Percentiles rank a stretch among this genome's conserved stretches.
These are phyloP conservation scores for Arenaria interpres DNA, from an alignment of 2,113 vertebrate species.

Conservation along the genomic window DNA sequence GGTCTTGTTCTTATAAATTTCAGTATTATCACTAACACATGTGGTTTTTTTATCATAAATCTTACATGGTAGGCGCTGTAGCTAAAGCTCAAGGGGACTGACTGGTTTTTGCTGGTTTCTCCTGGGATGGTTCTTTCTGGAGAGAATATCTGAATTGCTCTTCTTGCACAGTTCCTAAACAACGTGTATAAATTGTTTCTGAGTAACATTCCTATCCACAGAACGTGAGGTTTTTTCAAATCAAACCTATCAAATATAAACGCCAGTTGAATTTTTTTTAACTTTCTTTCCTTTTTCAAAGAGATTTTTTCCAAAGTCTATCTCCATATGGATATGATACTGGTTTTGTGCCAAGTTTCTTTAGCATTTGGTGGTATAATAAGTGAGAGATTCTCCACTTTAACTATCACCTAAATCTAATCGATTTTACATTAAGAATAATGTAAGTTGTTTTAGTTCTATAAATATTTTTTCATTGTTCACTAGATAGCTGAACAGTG, in stretches of 20 bases:
- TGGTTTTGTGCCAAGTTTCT: not conserved
- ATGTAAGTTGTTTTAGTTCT: not conserved
- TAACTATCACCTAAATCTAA: not conserved
- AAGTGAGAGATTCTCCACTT: not conserved
- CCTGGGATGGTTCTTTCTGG: not conserved
- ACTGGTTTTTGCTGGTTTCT: not conserved
- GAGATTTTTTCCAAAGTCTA: not conserved
- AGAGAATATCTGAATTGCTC: not conserved
- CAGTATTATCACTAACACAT: not conserved
- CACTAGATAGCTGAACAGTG: not conserved
- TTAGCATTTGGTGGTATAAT: not conserved
- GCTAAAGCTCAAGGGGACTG: not conserved
- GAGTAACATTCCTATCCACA: not conserved
- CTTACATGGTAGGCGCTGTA: not conserved
- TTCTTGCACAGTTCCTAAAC: not conserved
- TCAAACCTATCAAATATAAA: not conserved
- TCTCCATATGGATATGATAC: not conserved
- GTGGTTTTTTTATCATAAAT: fast-evolving
- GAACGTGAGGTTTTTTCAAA: not conserved
- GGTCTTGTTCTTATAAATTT: not conserved
- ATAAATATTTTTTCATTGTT: not conserved
- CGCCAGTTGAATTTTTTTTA: not conserved
- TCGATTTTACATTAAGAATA: not conserved
- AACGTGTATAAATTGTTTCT: not conserved
- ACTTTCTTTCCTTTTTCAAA: not conserved